Evolutionary conservation across 2,797 vertebrate species (phyloP).

Genomic region (Threskiornis aethiopicus): DNA sequence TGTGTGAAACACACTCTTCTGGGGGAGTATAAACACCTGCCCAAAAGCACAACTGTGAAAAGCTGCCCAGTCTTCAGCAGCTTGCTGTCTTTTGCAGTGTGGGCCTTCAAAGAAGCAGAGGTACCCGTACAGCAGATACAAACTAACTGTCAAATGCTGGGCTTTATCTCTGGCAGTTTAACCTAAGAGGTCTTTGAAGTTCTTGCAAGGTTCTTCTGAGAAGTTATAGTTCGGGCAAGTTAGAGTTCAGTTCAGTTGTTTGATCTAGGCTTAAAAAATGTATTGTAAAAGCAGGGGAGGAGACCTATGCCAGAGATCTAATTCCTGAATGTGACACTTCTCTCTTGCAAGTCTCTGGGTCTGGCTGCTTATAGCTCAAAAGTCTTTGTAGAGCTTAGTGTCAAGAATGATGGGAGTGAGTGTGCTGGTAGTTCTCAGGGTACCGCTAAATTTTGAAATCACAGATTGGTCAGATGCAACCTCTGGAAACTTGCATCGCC

Average conservation of each 20-base stretch:
- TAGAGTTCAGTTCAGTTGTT: neutral
- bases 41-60: neutral
- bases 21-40: neutral
- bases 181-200: neutral
- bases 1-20: neutral
- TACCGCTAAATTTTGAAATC: neutral
- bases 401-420: neutral
- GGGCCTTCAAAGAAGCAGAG: neutral
- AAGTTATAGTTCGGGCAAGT: neutral
- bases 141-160: neutral
- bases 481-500: neutral
- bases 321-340: neutral
- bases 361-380: neutral
- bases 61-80: neutral
- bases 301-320: neutral
- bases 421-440: neutral
- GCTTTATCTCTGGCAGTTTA: neutral
- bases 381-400: neutral
- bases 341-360: neutral
- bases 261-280: neutral
- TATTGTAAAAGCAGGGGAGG: neutral
- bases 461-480: neutral
- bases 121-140: rapidly evolving
- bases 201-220: neutral
- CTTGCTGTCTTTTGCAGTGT: rapidly evolving